Evolutionary conservation across 2,797 vertebrate genomes (phyloP).

Genomic region (Pseudochirops cupreus): DNA sequence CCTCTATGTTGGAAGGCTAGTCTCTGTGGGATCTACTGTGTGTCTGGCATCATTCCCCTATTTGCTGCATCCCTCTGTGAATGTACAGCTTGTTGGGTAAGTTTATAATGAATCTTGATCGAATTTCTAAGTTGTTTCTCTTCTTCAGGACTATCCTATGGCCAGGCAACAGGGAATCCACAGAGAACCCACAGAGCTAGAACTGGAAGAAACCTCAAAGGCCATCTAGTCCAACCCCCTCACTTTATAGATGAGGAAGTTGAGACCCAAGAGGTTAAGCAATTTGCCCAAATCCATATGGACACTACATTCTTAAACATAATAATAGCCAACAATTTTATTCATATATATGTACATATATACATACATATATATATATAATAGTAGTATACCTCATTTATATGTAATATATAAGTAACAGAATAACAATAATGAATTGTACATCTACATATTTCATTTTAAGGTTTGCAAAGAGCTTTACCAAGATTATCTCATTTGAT

Average conservation of each 20-base stretch:
- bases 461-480: background rate
- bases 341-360: background rate
- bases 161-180: background rate
- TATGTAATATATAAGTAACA: background rate
- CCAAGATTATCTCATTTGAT: background rate
- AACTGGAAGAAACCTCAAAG: background rate
- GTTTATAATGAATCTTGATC: background rate
- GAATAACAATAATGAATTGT: background rate
- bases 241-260: background rate
- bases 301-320: background rate
- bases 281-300: background rate
- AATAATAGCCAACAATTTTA: background rate
- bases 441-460: background rate
- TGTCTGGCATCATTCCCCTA: background rate
- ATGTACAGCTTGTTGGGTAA: background rate
- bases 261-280: background rate
- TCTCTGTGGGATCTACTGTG: background rate
- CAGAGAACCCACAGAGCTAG: background rate
- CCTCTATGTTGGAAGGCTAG: background rate
- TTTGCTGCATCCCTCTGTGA: background rate
- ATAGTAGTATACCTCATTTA: background rate
- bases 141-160: background rate
- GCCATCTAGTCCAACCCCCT: background rate
- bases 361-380: no score
- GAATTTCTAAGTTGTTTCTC: background rate